Evolutionary conservation across 2,113 vertebrate species (phyloP).

Genomic region (Cinclus cinclus): DNA sequence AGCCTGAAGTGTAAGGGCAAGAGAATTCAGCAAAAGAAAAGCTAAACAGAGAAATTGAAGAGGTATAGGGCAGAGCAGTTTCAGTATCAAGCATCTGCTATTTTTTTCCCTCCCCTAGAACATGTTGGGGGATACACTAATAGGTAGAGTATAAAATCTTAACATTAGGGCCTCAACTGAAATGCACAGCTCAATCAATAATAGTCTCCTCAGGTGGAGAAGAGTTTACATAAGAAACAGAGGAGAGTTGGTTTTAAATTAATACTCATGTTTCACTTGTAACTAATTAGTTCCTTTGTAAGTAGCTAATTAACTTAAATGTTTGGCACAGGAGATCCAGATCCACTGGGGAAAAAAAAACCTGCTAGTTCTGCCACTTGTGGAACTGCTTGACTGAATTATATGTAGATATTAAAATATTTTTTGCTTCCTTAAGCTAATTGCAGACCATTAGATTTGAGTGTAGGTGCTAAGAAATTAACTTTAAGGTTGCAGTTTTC

Average conservation of each 20-base stretch:
- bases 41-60: not conserved
- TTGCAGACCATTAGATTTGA: not conserved
- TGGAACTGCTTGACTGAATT: not conserved
- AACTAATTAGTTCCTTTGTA: slow-evolving; percentile 13
- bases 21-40: not conserved
- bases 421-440: not conserved
- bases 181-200: not conserved
- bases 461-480: not conserved
- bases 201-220: not conserved
- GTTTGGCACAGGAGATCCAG: slow-evolving; percentile 6
- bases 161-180: not conserved
- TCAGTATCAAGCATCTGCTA: not conserved
- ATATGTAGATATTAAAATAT: not conserved
- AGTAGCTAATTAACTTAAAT: slow-evolving; percentile 17
- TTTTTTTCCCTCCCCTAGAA: not conserved
- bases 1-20: not conserved
- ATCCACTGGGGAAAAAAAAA: not conserved
- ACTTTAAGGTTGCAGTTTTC: not conserved
- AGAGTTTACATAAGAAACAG: not conserved
- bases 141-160: not conserved
- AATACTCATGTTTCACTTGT: not conserved
- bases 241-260: not conserved
- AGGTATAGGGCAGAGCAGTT: not conserved
- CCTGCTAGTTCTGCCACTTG: not conserved
- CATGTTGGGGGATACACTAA: not conserved